These are phyloP conservation scores for Syritta pipiens DNA, from an alignment of 2,888 invertebrate genomes.

Conservation along the genomic window DNA sequence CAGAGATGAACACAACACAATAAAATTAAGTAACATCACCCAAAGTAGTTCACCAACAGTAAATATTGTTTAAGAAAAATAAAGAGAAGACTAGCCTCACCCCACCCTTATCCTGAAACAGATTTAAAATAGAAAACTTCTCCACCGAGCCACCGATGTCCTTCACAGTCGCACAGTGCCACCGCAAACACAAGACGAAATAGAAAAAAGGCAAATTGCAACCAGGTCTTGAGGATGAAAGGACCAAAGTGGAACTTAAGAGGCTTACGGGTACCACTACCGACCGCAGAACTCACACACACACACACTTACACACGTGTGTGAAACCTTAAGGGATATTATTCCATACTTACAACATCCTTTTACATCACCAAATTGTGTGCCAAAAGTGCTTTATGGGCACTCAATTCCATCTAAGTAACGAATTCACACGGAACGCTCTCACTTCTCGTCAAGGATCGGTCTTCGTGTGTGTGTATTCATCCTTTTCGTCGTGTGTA, in stretches of 20 bases:
- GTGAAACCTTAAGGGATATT: constrained; percentile 10
- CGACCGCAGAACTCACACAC: not conserved
- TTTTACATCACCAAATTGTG: constrained; percentile 39
- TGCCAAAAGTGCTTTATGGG: constrained; percentile 47
- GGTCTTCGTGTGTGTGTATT: not conserved
- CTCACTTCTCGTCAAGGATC: not conserved
- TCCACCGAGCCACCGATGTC: not conserved
- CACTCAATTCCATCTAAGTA: constrained; percentile 19
- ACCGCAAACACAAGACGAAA: not conserved
- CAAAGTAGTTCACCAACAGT: no score
- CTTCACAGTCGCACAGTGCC: not conserved
- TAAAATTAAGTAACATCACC: constrained; percentile 29
- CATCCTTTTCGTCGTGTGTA: no score
- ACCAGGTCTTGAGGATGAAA: not conserved
- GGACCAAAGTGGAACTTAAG: constrained; percentile 22
- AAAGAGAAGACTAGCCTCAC: not conserved
- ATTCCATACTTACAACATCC: constrained; percentile 24
- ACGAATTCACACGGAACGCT: constrained; percentile 21
- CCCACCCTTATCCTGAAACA: constrained; percentile 5
- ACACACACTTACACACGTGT: not conserved
- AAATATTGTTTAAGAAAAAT: not conserved
- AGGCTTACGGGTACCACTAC: constrained; percentile 9
- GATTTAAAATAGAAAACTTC: constrained; percentile 8
- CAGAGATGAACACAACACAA: constrained; percentile 16
- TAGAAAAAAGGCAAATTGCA: not conserved